Conservation (phyloP, 2,113 vertebrate species). For the Aldabrachelys gigantea region DNA sequence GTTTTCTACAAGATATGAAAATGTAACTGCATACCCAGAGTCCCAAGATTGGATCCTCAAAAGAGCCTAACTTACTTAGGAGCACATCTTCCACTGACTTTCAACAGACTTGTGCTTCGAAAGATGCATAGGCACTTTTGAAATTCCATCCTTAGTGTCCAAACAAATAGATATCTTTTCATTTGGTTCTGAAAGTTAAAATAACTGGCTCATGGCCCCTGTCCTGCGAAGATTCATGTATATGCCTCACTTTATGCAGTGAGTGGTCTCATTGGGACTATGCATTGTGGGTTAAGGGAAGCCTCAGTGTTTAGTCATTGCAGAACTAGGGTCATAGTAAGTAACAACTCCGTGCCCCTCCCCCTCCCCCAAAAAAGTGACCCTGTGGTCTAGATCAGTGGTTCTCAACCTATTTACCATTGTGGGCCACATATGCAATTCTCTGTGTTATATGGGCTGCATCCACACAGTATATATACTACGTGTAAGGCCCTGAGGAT, state of each 20-base stretch:
- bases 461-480: too few relatives aligned
- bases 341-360: neutral
- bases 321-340: neutral
- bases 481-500: too few relatives aligned
- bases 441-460: too few relatives aligned
- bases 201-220: neutral
- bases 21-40: neutral
- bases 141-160: neutral
- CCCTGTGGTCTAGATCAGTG: too few relatives aligned
- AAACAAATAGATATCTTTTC: neutral
- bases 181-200: neutral
- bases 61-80: neutral
- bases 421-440: too few relatives aligned
- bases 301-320: neutral
- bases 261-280: neutral
- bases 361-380: too few relatives aligned
- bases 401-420: too few relatives aligned
- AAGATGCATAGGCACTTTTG: neutral
- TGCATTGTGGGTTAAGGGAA: neutral
- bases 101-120: neutral
- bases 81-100: neutral
- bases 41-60: neutral
- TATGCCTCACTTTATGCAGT: neutral
- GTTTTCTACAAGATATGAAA: neutral
- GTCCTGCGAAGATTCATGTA: neutral